phyloP scores from a whole-genome alignment of 2,797 vertebrate species.

The Aselliscus stoliczkanus region DNA sequence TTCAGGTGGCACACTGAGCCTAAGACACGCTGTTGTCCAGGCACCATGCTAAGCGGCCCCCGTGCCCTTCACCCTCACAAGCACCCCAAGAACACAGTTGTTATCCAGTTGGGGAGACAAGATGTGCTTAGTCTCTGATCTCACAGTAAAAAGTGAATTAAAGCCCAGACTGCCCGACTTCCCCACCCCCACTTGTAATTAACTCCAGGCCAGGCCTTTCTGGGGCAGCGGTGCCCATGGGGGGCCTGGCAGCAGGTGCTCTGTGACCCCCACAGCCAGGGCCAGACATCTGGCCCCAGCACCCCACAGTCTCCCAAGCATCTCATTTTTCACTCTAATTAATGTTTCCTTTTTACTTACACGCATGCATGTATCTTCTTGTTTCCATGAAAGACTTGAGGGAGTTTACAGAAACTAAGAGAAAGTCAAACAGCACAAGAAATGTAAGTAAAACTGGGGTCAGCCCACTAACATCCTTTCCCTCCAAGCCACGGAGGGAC shows the following conservation, averaged over 20 bases:
- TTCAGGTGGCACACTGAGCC: neutral
- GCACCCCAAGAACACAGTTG: neutral
- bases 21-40: neutral
- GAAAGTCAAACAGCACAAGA: neutral
- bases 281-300: neutral
- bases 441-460: neutral
- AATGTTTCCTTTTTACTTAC: neutral
- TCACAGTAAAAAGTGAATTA: neutral
- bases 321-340: neutral
- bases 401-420: neutral
- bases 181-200: neutral
- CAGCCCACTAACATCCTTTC: fast-evolving
- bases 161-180: neutral
- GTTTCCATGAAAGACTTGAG: neutral
- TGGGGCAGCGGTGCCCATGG: neutral
- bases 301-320: neutral
- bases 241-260: neutral
- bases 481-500: neutral
- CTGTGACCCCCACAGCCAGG: neutral
- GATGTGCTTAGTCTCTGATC: neutral
- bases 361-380: neutral
- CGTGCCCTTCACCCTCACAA: fast-evolving
- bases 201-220: neutral
- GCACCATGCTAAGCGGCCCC: neutral
- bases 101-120: neutral